Evolutionary conservation across 2,113 vertebrate species (phyloP).

Genomic region (Cygnus atratus): DNA sequence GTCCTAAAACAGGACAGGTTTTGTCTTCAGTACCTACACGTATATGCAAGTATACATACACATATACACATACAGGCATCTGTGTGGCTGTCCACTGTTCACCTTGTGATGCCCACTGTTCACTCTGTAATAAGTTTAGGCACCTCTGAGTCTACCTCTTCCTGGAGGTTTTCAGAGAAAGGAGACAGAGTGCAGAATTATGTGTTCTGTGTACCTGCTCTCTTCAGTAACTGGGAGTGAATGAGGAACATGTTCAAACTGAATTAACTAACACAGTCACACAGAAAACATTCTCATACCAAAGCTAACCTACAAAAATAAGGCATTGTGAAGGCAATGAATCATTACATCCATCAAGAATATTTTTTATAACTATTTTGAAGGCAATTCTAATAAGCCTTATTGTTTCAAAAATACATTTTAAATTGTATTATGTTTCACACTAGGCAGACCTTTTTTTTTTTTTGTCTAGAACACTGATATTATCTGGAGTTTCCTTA

Average conservation of each 20-base stretch:
- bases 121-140: neutral
- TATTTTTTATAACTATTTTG: neutral
- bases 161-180: neutral
- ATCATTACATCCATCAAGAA: neutral
- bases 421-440: neutral
- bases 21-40: neutral
- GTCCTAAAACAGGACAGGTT: neutral
- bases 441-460: neutral
- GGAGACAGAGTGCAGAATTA: neutral
- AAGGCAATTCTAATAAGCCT: neutral
- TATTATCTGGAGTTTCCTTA: neutral
- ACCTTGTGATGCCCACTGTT: neutral
- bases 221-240: neutral
- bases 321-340: neutral
- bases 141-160: neutral
- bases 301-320: neutral
- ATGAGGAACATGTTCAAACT: neutral
- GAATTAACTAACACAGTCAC: neutral
- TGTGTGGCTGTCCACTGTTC: neutral
- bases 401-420: neutral
- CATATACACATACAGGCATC: neutral
- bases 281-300: neutral
- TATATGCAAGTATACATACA: too few relatives aligned
- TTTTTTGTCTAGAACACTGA: neutral
- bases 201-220: neutral